Evolutionary conservation across 2,888 invertebrate species (phyloP).

Genomic region (Lomographa bimaculata): DNA sequence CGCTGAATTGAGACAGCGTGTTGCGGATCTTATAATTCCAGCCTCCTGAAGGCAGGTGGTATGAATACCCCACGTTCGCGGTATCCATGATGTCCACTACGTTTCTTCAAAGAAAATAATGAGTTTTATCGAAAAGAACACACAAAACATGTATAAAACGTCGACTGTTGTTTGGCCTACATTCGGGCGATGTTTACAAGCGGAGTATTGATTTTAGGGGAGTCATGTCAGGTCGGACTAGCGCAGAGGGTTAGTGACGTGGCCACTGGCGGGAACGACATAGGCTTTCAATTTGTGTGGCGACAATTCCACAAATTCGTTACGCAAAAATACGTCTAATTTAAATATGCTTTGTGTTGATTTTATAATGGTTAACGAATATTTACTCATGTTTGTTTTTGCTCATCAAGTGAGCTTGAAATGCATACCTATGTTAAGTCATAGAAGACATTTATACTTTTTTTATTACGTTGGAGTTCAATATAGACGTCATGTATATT

Average conservation of each 20-base stretch:
- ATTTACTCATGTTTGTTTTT: too few relatives aligned
- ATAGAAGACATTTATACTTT: too few relatives aligned
- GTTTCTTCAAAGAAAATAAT: slow-evolving; percentile 19
- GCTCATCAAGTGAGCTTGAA: too few relatives aligned
- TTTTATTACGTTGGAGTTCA: too few relatives aligned
- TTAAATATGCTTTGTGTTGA: too few relatives aligned
- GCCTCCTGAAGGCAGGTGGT: slow-evolving; percentile 91
- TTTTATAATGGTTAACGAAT: too few relatives aligned
- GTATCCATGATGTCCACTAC: slow-evolving; percentile 69
- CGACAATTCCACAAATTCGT: too few relatives aligned
- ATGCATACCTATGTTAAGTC: too few relatives aligned
- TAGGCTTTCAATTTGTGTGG: neutral
- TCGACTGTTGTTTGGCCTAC: slow-evolving; percentile 54
- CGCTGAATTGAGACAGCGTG: slow-evolving; percentile 93
- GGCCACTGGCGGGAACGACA: slow-evolving; percentile 19
- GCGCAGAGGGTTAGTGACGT: slow-evolving; percentile 26
- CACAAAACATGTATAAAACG: slow-evolving; percentile 54
- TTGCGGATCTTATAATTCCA: slow-evolving; percentile 90
- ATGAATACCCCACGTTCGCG: slow-evolving; percentile 91
- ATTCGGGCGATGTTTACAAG: slow-evolving; percentile 78
- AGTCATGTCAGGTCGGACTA: slow-evolving; percentile 12
- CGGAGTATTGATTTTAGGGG: slow-evolving; percentile 37
- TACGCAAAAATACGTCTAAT: too few relatives aligned
- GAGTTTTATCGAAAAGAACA: slow-evolving; percentile 48
- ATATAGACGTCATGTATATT: too few relatives aligned